A percentile compares a stretch with the other conserved stretches of the same genome.
These are phyloP conservation scores for Lemur catta DNA, from an alignment of 2,797 vertebrate genomes.

Conservation along the genomic window DNA sequence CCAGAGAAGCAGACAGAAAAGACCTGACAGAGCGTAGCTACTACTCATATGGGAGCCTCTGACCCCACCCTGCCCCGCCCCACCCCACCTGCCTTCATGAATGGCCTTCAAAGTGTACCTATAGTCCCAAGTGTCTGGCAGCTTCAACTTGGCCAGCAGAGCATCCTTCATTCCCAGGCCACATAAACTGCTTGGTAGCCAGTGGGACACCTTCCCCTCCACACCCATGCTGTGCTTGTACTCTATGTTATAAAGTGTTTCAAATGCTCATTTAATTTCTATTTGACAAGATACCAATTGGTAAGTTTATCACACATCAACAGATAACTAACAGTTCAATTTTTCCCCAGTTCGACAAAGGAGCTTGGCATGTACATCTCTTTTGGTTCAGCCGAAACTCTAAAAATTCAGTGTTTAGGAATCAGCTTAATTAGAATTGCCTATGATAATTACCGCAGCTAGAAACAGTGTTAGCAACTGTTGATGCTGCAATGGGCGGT, in stretches of 20 bases:
- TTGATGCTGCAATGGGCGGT: not conserved
- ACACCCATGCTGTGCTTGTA: slow-evolving; percentile 59
- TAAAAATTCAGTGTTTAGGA: slow-evolving; percentile 58
- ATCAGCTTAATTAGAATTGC: slow-evolving; percentile 65
- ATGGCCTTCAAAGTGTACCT: not conserved
- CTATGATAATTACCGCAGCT: slow-evolving; percentile 66
- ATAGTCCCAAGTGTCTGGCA: not conserved
- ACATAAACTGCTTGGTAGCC: slow-evolving; percentile 53
- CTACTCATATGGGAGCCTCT: not conserved
- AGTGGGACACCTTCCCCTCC: slow-evolving; percentile 62
- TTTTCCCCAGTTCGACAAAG: slow-evolving; percentile 61
- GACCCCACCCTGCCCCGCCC: no score
- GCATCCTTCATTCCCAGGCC: slow-evolving; percentile 32
- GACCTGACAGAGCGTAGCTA: not conserved
- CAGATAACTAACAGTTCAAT: slow-evolving; percentile 64
- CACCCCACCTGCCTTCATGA: not conserved
- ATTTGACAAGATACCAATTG: slow-evolving; percentile 77
- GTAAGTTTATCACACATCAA: slow-evolving; percentile 79
- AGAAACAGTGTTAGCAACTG: slow-evolving; percentile 44
- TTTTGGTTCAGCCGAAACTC: slow-evolving; percentile 64
- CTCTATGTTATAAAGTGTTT: slow-evolving; percentile 73
- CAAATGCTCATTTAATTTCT: slow-evolving; percentile 79
- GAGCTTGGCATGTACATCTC: slow-evolving; percentile 50
- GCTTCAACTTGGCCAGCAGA: not conserved
- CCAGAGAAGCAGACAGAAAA: not conserved